Base-by-base conservation (phyloP, 1,140 invertebrate genomes). In the Amphibalanus amphitrite region DNA sequence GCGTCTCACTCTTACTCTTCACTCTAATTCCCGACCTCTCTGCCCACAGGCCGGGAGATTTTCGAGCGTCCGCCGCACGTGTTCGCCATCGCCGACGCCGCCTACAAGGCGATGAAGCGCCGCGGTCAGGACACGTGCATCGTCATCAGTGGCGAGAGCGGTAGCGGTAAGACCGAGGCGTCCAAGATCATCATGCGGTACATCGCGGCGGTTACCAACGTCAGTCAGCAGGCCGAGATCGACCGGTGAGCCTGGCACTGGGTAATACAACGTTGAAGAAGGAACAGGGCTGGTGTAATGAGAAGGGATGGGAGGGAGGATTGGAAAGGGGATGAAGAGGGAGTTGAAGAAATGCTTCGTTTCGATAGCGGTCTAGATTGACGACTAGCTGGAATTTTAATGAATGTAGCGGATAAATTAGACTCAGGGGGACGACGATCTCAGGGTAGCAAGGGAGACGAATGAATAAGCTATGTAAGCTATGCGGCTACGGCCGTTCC, bases 141-240 rank as follows among this genome's bases (percentile, higher is more conserved):
- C 72, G 90, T 98, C 6, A 98, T 73, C 82, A 90, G 92, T 71
- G 95, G 95, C 10, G 95, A 98, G 81, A 96, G 93, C 10, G 94
- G 95, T 8, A 89, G 93, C 33, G 96, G 95, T 40, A 98, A 98
- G 82, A 98, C 96, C 15, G 96, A 98, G 82, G 93, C 95, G 0
- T 97, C 93, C 30, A 98, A 98, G 84, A 97, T 98, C 75, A 97
- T 98, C 73, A 98, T 98, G 94, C 93, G 95, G 79, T 98, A 98
- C 79, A 96, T 98, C 74, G 95, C 96, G 13, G 95, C 95, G 17
- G 93, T 98, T 69, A 98, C 95, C 26, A 97, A 95, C 85, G 79
- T 92, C 77, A 86, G 88, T 79, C 86, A 93, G 75, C 89, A 95
- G 80, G 89, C 92, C 78, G 95, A 98, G 82, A 95, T 98, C 71